Evolutionary conservation across 2,113 vertebrate genomes (phyloP), one percentile per base, ranked within the genome.

Genomic region (Zosterops hypoxanthus): DNA sequence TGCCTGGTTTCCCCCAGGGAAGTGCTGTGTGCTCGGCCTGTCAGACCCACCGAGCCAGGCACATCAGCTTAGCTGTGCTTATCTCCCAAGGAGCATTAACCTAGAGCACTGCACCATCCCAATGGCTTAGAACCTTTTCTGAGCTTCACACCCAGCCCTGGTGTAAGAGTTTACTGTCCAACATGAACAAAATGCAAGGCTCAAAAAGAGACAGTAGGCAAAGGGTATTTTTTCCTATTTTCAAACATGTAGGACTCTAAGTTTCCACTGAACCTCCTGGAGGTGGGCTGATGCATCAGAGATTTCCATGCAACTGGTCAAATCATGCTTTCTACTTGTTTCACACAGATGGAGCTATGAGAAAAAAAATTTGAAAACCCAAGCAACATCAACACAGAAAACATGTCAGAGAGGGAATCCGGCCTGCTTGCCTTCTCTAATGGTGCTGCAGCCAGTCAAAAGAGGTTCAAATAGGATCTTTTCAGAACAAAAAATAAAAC

Each of bases 41-140:
- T 23, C 2, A 0, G 3, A 6, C 20, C 34, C 33, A 13, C 17
- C 0, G 0, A 52, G 63, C 36, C 52, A 42, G 15, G 22, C 31
- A 39, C 4, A 0, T 4, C 49, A 55, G 34, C 44, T 50, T 20
- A 28, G 41, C 47, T 18, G 4, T 25, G 21, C 20, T 53, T 20
- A 17, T 39, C 73, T 60, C 31, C 49, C 46, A 23, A 31, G 2
- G 14, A 26, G 17, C 14, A 29, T 10, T 31, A 41, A 60, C 13
- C 68, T 9, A 41, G 29, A 64, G 53, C 44, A 46, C 15, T 7
- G 29, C 28, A 44, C 14, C 22, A 24, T 46, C 63, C 31, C 49
- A 9, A 2, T 6, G n/a, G 8, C 34, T 59, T 17, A 16, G 14
- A 41, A 3, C 5, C 3, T 33, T 29, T 52, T 20, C 49, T 29